Base-by-base conservation (phyloP, 92 coral and sea anemone species). In the Plumapathes pennacea region DNA sequence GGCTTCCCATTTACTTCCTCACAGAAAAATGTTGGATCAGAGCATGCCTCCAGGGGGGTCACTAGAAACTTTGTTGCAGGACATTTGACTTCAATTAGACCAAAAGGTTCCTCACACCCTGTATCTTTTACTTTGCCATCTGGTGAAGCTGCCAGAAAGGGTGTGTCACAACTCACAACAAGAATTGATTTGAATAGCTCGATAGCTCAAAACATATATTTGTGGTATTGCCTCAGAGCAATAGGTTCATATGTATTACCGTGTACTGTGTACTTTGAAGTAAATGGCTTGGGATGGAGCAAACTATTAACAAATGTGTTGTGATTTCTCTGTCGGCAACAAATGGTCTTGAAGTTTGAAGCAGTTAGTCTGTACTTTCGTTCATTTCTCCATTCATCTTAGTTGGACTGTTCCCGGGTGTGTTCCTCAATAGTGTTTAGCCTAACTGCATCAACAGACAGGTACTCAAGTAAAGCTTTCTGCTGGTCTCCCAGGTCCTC, bases 21-120 rank as follows among this genome's bases (percentile, higher is more conserved):
- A 5, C 43, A 50, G 42, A 38, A 76, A 20, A 76, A 76, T 25
- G 34, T 62, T 6, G 38, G 37, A 34, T 79, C 78, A 10, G 78
- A 66, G 67, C 86, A 79, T 24, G 83, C 92, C 53, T 80, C 86
- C 9, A 85, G 66, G 34, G 92, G 92, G 13, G 71, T 79, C 19
- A 85, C 92, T 27, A 24, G 51, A 44, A 54, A 72, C 59, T 73
- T 80, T 18, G 92, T 67, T 42, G 57, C 64, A 2, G 87, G 92
- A 54, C 87, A 85, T 62, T 85, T 85, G 20, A 85, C 76, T 70
- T 69, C 87, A 5, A 60, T 43, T 25, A 67, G 38, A 4, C 84
- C 89, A 76, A 53, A 83, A 15, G 64, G 54, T 26, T 54, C 39
- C 14, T 26, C 49, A 42, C 71, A 76, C 7, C 73, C 72, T 25